Evolutionary conservation across 2,888 invertebrate genomes (phyloP), one percentile per base, ranked within the genome.

Genomic region (Plemyria rubiginata): DNA sequence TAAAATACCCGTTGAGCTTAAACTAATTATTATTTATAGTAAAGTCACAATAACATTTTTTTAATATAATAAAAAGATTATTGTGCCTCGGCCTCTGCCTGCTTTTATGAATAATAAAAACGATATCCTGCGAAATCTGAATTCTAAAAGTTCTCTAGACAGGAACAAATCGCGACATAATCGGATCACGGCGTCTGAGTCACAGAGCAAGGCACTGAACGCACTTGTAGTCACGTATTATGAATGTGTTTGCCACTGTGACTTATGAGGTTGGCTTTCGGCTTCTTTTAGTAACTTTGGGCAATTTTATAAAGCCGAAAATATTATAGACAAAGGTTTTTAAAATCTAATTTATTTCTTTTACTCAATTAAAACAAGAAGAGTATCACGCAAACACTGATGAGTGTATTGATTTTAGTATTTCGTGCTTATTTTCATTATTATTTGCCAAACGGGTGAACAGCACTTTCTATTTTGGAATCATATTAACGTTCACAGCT

Each of bases 201-300:
- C 64, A 58, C 57, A 66, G 65, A 66, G 62, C 66, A 67, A 68
- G 66, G 62, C 63, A 70, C 59, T 66, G 65, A 65, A 67, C 66
- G 69, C 62, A 66, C 54, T 64, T 53, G 52, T 52, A 67, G 60
- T 54, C 57, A 72, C 82, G 82, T 78, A 78, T 64, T 67, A 65
- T 76, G 86, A 86, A 87, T 87, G 75, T 72, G 82, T 86, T 85
- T 84, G 76, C 66, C 54, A 45, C 16, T 48, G 49, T 57, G 43
- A 15, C 9, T 40, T 28, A 28, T 29, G 38, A 9, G 8, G 36
- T 54, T 58, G 32, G 9, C n/a, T 22, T 62, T 58, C 45, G 57
- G 48, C 32, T 57, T 29, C 32, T 11, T 36, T 57, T 48, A 28
- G 11, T 28, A 11, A 43, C 12, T 15, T 45, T 45, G 16, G 16